phyloP scores from a whole-genome alignment of 1,140 invertebrate species.

The Drepana arcuata region DNA sequence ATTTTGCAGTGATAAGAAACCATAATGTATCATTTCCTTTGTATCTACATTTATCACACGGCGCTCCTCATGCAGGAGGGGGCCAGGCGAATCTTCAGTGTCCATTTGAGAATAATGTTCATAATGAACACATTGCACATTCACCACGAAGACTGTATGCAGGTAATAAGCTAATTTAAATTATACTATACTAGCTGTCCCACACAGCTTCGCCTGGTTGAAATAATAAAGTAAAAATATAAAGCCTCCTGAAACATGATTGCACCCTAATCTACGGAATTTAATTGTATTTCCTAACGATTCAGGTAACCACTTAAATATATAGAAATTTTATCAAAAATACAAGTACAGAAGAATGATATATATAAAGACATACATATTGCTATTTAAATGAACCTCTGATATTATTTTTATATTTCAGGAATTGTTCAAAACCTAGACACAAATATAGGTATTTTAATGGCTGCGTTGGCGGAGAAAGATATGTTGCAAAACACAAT shows the following conservation, averaged over 20 bases:
- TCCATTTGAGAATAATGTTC: slow-evolving; percentile 12
- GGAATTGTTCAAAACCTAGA: slow-evolving; percentile 49
- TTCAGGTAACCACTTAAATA: no score
- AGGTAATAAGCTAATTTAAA: no score
- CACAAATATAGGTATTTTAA: slow-evolving; percentile 82
- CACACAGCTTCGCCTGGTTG: no score
- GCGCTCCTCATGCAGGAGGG: slow-evolving; percentile 21
- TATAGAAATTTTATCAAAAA: neutral
- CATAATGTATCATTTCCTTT: slow-evolving; percentile 20
- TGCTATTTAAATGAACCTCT: neutral
- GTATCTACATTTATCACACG: slow-evolving; percentile 23
- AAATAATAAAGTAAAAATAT: no score
- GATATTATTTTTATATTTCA: slow-evolving; percentile 66
- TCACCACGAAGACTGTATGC: slow-evolving; percentile 25
- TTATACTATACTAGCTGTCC: no score
- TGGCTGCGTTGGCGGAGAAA: slow-evolving; percentile 75
- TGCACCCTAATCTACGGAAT: no score
- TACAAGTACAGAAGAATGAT: neutral
- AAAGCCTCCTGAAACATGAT: no score
- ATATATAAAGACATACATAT: slow-evolving; percentile 1
- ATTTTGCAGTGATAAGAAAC: slow-evolving; percentile 26
- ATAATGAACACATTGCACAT: slow-evolving; percentile 26
- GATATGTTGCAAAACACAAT: slow-evolving; percentile 79
- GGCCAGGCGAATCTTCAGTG: slow-evolving; percentile 20
- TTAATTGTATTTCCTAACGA: no score